A percentile compares a stretch with the other conserved stretches of the same genome.
Evolutionary conservation across 2,797 vertebrate genomes (phyloP).

Genomic region (Amblyraja radiata): DNA sequence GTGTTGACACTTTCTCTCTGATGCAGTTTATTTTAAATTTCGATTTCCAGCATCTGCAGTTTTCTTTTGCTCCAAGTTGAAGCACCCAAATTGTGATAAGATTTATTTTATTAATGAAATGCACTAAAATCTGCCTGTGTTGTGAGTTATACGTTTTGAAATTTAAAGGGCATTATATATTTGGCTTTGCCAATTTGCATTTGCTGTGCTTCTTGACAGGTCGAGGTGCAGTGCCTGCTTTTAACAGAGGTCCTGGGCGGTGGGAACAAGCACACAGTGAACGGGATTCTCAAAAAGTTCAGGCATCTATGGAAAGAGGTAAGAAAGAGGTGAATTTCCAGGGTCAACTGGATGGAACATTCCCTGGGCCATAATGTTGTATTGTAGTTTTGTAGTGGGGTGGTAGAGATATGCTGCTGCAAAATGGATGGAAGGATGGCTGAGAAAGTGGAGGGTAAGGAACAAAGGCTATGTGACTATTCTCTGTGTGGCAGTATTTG

Average conservation of each 20-base stretch:
- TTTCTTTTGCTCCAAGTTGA: background rate
- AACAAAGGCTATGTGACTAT: background rate
- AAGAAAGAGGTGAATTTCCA: slow-evolving; percentile 27
- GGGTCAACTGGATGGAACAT: background rate
- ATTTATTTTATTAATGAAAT: background rate
- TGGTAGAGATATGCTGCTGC: background rate
- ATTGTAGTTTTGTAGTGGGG: background rate
- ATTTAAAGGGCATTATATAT: background rate
- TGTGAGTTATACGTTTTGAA: background rate
- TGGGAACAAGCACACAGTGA: slow-evolving; percentile 71
- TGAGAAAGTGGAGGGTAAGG: background rate
- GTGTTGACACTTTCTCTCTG: too few species aligned
- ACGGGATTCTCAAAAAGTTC: slow-evolving; percentile 74
- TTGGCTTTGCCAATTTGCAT: background rate
- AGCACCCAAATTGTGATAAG: background rate
- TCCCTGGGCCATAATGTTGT: background rate
- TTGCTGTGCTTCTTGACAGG: slow-evolving; percentile 56
- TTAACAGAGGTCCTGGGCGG: slow-evolving; percentile 83
- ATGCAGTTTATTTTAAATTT: too few species aligned
- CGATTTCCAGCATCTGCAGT: too few species aligned
- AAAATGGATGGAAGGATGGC: background rate
- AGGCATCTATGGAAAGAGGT: slow-evolving; percentile 82
- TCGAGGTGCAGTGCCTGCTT: slow-evolving; percentile 87
- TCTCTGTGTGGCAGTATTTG: background rate
- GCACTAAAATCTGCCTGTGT: background rate